Conservation (phyloP, 1,140 invertebrate genomes). For the Aphelinus atriplicis region DNA sequence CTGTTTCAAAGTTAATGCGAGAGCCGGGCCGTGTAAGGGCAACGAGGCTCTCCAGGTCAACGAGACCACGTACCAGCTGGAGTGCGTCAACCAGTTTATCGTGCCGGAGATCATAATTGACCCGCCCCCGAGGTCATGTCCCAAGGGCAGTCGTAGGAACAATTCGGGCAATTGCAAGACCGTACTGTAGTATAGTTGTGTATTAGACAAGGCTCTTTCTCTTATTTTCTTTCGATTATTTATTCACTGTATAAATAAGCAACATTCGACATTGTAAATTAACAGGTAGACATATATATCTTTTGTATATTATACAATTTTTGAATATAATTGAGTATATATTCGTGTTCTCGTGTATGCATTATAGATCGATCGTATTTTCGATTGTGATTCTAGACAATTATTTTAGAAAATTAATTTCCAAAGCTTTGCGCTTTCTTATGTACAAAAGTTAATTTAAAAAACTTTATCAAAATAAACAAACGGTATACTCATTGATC, state of each 20-base stretch:
- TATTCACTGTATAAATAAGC: slow-evolving; percentile 20
- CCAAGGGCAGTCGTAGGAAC: slow-evolving; percentile 53
- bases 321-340: slow-evolving; percentile 35
- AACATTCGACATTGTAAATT: slow-evolving; percentile 18
- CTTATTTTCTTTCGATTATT: neutral
- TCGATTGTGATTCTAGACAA: neutral
- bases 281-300: slow-evolving; percentile 4
- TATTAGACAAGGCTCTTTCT: no score
- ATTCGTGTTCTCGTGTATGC: slow-evolving; percentile 5
- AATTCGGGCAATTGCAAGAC: slow-evolving; percentile 49
- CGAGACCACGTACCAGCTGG: slow-evolving; percentile 51
- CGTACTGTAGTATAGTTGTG: neutral
- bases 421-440: slow-evolving; percentile 4
- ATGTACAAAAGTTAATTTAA: slow-evolving; percentile 43
- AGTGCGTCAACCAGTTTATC: slow-evolving; percentile 45
- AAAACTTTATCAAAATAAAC: slow-evolving; percentile 34
- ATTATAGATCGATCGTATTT: neutral
- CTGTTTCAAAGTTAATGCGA: slow-evolving; percentile 65
- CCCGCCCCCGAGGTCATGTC: slow-evolving; percentile 47
- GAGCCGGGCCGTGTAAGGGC: slow-evolving; percentile 57
- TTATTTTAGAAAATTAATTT: slow-evolving; percentile 3
- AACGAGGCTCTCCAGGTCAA: slow-evolving; percentile 49
- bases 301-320: slow-evolving; percentile 26
- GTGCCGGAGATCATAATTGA: slow-evolving; percentile 49
- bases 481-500: neutral